phyloP scores from a whole-genome alignment of 2,113 vertebrate genomes.

The Monarcha castaneiventris region DNA sequence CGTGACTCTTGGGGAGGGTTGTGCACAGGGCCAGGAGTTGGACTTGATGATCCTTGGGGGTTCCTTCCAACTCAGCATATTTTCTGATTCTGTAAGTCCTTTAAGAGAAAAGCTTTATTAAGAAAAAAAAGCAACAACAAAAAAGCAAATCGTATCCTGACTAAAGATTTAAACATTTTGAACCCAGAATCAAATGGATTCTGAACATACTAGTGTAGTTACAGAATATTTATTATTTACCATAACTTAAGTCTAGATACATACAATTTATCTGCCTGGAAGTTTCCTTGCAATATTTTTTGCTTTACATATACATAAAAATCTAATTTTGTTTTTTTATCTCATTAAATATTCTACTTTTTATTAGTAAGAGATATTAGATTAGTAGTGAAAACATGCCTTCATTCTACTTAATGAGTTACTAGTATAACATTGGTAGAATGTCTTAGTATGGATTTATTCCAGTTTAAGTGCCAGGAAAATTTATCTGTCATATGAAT shows the following conservation, averaged over 20 bases:
- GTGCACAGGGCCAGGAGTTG: too few species aligned
- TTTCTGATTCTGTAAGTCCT: background rate
- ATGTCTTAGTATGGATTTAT: background rate
- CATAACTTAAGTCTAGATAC: background rate
- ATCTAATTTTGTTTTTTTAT: background rate
- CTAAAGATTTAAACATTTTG: background rate
- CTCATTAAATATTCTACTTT: background rate
- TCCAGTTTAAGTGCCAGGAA: background rate
- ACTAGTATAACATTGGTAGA: background rate
- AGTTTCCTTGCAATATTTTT: background rate
- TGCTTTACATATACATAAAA: background rate
- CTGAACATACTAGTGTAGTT: background rate
- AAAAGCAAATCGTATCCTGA: rapidly evolving
- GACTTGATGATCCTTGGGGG: background rate
- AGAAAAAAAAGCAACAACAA: background rate
- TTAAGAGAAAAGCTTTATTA: background rate
- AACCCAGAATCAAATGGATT: background rate
- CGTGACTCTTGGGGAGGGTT: background rate
- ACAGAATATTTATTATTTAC: background rate
- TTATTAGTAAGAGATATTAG: background rate
- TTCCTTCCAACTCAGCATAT: background rate
- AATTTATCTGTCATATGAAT: background rate
- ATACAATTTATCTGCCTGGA: background rate
- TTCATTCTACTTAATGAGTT: background rate
- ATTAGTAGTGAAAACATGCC: background rate